Conservation (phyloP, 2,888 invertebrate genomes). For the Diogma glabrata region DNA sequence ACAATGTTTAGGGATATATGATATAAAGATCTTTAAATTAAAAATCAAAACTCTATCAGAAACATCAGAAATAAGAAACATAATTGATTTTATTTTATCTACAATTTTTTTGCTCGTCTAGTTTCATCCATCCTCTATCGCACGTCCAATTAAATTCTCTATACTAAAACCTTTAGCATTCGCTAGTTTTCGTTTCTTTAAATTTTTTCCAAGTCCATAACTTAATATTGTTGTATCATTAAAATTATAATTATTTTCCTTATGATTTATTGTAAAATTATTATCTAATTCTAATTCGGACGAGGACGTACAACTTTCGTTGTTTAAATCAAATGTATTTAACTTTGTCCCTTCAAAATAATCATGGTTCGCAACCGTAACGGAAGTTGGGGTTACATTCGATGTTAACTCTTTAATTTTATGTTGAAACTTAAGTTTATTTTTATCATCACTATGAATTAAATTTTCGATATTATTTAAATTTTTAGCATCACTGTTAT, state of each 20-base stretch:
- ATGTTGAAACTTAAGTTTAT: constrained; percentile 3
- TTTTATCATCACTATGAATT: not conserved
- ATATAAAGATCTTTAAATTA: no score
- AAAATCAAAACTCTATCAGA: no score
- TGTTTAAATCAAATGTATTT: no score
- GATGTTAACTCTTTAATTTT: not conserved
- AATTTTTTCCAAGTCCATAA: constrained; percentile 5
- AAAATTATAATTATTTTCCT: no score
- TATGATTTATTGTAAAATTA: not conserved
- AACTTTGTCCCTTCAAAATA: no score
- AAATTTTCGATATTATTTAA: not conserved
- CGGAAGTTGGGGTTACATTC: not conserved
- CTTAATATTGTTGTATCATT: constrained; percentile 7
- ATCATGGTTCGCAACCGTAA: no score
- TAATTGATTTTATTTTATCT: no score
- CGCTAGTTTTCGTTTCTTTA: constrained; percentile 25
- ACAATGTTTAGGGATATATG: no score
- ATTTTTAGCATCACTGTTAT: constrained; percentile 4
- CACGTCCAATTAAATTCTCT: constrained; percentile 34
- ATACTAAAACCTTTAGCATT: constrained; percentile 36
- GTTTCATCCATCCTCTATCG: constrained; percentile 24
- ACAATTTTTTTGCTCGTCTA: no score
- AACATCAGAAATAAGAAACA: no score
- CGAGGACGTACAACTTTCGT: not conserved
- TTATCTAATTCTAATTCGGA: not conserved